Evolutionary conservation across 2,113 vertebrate species (phyloP).

Genomic region (Ptyas mucosa): DNA sequence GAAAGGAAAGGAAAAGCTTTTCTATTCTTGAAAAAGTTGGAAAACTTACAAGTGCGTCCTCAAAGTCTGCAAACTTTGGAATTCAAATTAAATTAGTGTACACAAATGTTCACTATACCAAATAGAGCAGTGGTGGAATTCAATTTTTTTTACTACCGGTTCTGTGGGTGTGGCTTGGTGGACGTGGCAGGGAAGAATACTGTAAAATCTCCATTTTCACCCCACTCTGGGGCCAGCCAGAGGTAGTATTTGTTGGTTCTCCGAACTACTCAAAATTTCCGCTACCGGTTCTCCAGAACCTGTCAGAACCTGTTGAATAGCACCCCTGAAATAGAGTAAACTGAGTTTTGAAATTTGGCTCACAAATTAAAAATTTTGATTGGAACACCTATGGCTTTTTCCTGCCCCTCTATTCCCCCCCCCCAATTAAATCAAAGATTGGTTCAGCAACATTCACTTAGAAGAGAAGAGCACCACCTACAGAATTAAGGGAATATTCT

Average conservation of each 20-base stretch:
- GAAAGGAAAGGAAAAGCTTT: not conserved
- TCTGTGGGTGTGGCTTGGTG: no score
- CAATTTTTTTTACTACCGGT: no score
- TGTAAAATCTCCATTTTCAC: no score
- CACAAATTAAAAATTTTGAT: constrained; percentile 1
- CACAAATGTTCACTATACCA: constrained; percentile 15
- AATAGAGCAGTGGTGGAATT: no score
- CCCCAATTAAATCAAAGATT: rapidly evolving
- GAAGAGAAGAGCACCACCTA: constrained; percentile 41
- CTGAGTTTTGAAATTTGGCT: not conserved
- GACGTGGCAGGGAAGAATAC: no score
- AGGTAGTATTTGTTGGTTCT: no score
- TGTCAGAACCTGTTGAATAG: no score
- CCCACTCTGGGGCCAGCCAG: no score
- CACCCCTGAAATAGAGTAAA: not conserved
- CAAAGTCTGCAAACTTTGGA: not conserved
- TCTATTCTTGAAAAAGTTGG: not conserved
- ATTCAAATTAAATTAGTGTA: not conserved
- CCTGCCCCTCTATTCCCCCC: not conserved
- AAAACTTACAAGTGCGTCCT: not conserved
- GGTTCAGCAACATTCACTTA: not conserved
- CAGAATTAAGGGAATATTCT: not conserved
- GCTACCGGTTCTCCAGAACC: no score
- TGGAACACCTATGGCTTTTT: constrained; percentile 4
- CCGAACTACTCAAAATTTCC: no score